phyloP scores from a whole-genome alignment of 2,113 vertebrate species.

The Platysteira castanea region DNA sequence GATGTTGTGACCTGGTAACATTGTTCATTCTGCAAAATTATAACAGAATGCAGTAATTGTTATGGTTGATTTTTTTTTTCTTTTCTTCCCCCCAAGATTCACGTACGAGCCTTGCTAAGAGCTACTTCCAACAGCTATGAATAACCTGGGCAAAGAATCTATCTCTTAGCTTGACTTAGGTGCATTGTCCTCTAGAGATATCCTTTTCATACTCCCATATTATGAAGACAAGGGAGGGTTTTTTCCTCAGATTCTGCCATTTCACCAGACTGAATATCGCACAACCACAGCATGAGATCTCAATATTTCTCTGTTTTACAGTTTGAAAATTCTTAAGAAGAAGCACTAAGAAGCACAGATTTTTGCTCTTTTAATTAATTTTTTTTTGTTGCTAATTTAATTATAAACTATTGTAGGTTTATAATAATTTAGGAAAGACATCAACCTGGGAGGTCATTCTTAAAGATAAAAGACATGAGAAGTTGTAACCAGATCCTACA shows the following conservation, averaged over 20 bases:
- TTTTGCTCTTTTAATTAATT: not conserved
- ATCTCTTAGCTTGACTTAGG: not conserved
- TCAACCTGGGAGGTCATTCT: not conserved
- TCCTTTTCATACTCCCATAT: not conserved
- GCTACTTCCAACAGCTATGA: not conserved
- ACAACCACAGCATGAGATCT: not conserved
- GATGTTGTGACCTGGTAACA: not conserved
- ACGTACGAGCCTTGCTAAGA: not conserved
- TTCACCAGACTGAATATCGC: not conserved
- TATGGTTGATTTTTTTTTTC: not conserved
- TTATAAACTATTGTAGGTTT: not conserved
- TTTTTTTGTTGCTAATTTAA: too few relatives aligned
- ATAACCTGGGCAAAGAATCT: not conserved
- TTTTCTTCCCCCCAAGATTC: accelerated
- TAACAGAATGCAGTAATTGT: not conserved
- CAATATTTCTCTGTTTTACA: not conserved
- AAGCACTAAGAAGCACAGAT: too few relatives aligned
- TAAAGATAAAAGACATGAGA: not conserved
- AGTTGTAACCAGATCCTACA: accelerated
- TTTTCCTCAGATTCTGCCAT: not conserved
- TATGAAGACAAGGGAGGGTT: not conserved
- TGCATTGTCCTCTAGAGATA: not conserved
- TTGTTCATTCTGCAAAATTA: not conserved
- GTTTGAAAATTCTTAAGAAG: not conserved
- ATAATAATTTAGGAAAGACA: not conserved